Evolutionary conservation across 2,888 invertebrate species (phyloP).

Genomic region (Camptogramma bilineatum): DNA sequence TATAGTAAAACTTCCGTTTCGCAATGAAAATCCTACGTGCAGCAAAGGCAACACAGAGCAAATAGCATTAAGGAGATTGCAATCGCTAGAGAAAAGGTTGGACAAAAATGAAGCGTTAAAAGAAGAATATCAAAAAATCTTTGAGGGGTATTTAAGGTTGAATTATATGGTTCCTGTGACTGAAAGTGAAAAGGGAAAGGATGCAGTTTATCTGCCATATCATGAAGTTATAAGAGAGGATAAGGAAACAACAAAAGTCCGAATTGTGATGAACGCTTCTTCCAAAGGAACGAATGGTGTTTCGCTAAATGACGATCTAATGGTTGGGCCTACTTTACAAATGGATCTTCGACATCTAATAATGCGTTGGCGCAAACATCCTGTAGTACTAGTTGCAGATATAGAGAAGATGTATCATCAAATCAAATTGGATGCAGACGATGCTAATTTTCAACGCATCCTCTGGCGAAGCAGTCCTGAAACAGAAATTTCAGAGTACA

Average conservation of each 20-base stretch:
- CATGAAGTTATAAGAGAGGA: conserved; percentile 35
- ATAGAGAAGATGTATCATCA: conserved; percentile 37
- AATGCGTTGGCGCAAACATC: conserved; percentile 32
- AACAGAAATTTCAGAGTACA: neutral
- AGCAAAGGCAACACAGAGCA: conserved; percentile 2
- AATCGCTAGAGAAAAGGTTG: conserved; percentile 21
- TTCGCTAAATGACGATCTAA: conserved; percentile 37
- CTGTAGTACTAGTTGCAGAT: conserved; percentile 30
- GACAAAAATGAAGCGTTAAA: neutral
- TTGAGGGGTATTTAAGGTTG: too few species aligned
- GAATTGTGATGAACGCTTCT: conserved; percentile 46
- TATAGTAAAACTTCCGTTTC: too few species aligned
- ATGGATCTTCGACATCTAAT: conserved; percentile 31
- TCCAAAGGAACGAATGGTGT: conserved; percentile 25
- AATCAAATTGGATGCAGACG: conserved; percentile 7
- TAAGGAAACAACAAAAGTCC: conserved; percentile 40
- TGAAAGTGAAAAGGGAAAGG: neutral
- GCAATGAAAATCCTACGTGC: neutral
- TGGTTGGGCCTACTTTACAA: conserved; percentile 39
- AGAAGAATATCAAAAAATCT: conserved; percentile 4
- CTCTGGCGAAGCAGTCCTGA: conserved; percentile 27
- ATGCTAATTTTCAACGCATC: conserved; percentile 28
- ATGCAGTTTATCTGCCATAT: conserved; percentile 2
- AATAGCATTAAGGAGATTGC: conserved; percentile 18
- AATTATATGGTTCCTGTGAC: conserved; percentile 1